These are phyloP conservation scores for Rhinichthys klamathensis DNA, from an alignment of 2,113 vertebrate genomes.

Conservation along the genomic window DNA sequence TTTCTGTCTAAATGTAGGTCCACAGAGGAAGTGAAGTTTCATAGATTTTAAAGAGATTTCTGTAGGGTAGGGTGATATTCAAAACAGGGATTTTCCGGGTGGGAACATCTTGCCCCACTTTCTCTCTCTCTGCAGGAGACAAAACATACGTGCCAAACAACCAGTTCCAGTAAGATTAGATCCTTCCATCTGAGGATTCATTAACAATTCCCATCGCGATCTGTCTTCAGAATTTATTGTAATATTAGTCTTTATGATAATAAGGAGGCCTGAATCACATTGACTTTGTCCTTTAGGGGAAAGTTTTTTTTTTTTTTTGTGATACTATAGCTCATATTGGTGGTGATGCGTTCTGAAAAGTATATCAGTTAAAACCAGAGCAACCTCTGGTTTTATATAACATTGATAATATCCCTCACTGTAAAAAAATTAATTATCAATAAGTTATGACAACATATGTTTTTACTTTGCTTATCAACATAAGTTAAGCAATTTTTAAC, in stretches of 20 bases:
- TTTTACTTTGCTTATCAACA: no score
- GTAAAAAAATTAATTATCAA: no score
- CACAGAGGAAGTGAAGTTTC: neutral
- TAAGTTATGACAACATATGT: no score
- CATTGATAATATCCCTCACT: no score
- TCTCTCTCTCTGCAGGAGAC: neutral
- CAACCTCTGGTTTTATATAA: no score
- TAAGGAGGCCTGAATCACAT: neutral
- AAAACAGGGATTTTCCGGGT: neutral
- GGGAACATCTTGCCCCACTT: slow-evolving; percentile 7
- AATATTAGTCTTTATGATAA: neutral
- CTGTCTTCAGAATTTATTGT: neutral
- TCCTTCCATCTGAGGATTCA: neutral
- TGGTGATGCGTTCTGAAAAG: no score
- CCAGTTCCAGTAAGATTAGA: neutral
- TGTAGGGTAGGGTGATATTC: neutral
- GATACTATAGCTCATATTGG: no score
- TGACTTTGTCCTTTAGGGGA: no score
- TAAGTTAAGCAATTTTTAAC: no score
- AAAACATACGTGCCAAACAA: neutral
- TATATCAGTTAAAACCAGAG: no score
- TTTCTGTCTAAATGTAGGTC: neutral
- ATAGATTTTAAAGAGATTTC: neutral
- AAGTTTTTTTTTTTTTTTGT: no score
- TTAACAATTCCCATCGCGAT: neutral